Percentiles rank a stretch among this genome's conserved stretches.
These are phyloP conservation scores for Amphiprion clarkii DNA, from an alignment of 2,797 vertebrate species.

Conservation along the genomic window DNA sequence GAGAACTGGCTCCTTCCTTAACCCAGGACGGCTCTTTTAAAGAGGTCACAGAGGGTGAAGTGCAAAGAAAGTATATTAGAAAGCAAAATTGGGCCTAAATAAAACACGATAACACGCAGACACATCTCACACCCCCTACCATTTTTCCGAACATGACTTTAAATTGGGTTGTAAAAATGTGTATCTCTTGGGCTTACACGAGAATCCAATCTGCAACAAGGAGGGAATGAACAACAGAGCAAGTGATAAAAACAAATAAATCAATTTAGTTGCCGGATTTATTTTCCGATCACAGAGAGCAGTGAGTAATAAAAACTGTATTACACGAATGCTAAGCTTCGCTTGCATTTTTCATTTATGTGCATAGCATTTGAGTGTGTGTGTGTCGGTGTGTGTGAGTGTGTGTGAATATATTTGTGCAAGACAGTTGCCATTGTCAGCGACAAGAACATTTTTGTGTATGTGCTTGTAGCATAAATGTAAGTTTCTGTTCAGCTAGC, in stretches of 20 bases:
- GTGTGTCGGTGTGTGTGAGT: constrained; percentile 6
- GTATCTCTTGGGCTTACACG: constrained; percentile 66
- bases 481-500: constrained; percentile 42
- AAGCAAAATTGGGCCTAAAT: constrained; percentile 66
- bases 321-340: constrained; percentile 66
- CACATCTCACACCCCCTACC: background rate
- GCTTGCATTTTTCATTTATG: constrained; percentile 71
- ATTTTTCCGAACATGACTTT: constrained; percentile 60
- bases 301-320: constrained; percentile 75
- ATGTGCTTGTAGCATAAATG: constrained; percentile 21
- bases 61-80: constrained; percentile 31
- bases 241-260: constrained; percentile 81
- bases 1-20: constrained; percentile 45
- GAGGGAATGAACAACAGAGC: constrained; percentile 59
- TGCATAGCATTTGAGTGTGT: constrained; percentile 23
- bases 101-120: constrained; percentile 45
- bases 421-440: constrained; percentile 46
- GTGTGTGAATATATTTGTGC: constrained; percentile 29
- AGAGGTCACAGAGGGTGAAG: constrained; percentile 58
- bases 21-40: constrained; percentile 41
- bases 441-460: constrained; percentile 17
- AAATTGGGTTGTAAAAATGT: constrained; percentile 77
- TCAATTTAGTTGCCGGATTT: constrained; percentile 77
- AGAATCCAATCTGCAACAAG: constrained; percentile 68
- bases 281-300: constrained; percentile 76